Evolutionary conservation across 2,888 invertebrate species (phyloP).

Genomic region (Trimorus sp.): DNA sequence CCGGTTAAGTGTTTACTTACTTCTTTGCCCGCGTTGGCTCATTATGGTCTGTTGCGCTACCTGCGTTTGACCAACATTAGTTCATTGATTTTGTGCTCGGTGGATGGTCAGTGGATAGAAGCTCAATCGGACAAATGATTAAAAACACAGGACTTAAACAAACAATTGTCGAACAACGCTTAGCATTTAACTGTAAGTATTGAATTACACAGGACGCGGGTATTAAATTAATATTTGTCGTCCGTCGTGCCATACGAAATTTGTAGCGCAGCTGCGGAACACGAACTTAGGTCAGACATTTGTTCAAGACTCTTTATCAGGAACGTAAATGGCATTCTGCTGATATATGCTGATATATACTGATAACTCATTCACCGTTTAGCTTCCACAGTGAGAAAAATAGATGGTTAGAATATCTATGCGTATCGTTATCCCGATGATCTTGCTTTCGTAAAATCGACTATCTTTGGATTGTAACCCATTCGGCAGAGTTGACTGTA

Average conservation of each 20-base stretch:
- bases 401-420: too few relatives aligned
- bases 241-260: background rate
- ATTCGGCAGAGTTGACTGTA: too few relatives aligned
- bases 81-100: constrained; percentile 50
- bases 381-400: too few relatives aligned
- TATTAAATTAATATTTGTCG: constrained; percentile 40
- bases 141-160: constrained; percentile 41
- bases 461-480: too few relatives aligned
- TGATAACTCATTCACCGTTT: too few relatives aligned
- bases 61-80: constrained; percentile 59
- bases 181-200: constrained; percentile 27
- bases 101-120: constrained; percentile 5
- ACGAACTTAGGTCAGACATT: too few relatives aligned
- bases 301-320: too few relatives aligned
- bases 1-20: constrained; percentile 58
- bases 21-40: constrained; percentile 59
- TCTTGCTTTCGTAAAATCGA: too few relatives aligned
- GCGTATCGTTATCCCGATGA: too few relatives aligned
- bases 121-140: constrained; percentile 44
- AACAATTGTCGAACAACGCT: constrained; percentile 41
- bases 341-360: too few relatives aligned
- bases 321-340: too few relatives aligned
- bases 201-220: constrained; percentile 25
- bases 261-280: too few relatives aligned
- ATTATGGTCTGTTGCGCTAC: constrained; percentile 54